Percentiles rank a stretch among this genome's conserved stretches.
Evolutionary conservation across 2,888 invertebrate genomes (phyloP).

Genomic region (Melitaea athalia): DNA sequence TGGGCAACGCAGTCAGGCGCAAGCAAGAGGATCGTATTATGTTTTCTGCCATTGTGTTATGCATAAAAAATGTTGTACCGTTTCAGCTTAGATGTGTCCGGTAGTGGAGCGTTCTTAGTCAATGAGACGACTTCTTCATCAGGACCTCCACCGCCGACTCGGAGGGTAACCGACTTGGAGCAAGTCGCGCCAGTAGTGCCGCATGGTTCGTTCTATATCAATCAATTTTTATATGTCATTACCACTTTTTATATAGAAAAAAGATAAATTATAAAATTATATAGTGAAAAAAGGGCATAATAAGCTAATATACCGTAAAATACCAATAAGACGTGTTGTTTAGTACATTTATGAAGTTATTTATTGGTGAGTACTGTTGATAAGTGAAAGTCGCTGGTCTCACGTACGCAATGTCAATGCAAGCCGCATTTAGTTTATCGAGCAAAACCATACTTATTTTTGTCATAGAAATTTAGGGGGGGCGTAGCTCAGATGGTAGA

Average conservation of each 20-base stretch:
- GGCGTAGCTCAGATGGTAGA: constrained; percentile 83
- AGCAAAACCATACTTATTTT: not conserved
- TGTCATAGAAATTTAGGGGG: constrained; percentile 42
- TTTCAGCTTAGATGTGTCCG: constrained; percentile 71
- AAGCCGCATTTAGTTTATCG: not conserved
- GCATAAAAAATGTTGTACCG: constrained; percentile 50
- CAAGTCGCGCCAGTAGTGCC: constrained; percentile 94
- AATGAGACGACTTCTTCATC: constrained; percentile 85
- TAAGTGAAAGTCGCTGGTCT: constrained; percentile 29
- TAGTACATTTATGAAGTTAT: not conserved
- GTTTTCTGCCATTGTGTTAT: not conserved
- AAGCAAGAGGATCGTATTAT: too few species aligned
- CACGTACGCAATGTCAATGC: constrained; percentile 30
- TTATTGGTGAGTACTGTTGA: not conserved
- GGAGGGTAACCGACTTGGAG: constrained; percentile 90
- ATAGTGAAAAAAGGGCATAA: too few species aligned
- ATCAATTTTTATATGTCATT: not conserved
- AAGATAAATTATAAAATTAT: too few species aligned
- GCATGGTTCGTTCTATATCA: constrained; percentile 89
- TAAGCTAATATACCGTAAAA: too few species aligned
- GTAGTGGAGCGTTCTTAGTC: constrained; percentile 82
- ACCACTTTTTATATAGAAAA: too few species aligned
- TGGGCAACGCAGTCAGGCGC: too few species aligned
- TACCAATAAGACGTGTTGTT: not conserved
- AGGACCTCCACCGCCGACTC: constrained; percentile 81